Evolutionary conservation across 2,797 vertebrate species (phyloP).

Genomic region (Betta splendens): DNA sequence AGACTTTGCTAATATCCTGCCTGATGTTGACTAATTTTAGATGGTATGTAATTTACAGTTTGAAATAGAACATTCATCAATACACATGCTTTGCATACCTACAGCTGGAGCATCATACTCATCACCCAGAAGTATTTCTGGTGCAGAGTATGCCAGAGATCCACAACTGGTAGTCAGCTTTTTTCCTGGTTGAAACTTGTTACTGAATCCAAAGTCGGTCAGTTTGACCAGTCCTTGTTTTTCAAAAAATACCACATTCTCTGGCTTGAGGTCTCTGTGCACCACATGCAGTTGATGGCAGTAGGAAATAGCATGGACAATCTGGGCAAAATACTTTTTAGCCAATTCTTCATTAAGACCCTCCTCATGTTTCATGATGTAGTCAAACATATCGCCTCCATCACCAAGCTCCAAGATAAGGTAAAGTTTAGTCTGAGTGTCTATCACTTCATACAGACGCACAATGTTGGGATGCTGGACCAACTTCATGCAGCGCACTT

Average conservation of each 20-base stretch:
- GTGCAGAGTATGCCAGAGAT: constrained; percentile 96
- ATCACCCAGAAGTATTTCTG: constrained; percentile 96
- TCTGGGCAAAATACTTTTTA: constrained; percentile 98
- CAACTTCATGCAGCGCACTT: constrained; percentile 98
- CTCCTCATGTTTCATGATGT: constrained; percentile 99
- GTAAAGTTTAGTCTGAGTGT: constrained; percentile 98
- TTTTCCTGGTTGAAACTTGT: constrained; percentile 98
- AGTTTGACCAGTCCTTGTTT: constrained; percentile 98
- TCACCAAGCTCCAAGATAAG: constrained; percentile 96
- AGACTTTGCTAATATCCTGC: constrained; percentile 24
- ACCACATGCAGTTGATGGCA: constrained; percentile 98
- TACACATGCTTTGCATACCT: constrained; percentile 79
- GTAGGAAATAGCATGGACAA: constrained; percentile 97
- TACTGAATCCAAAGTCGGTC: constrained; percentile 99
- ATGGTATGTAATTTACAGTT: constrained; percentile 23
- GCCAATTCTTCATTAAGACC: constrained; percentile 95
- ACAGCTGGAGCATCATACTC: constrained; percentile 98
- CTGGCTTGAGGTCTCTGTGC: constrained; percentile 96
- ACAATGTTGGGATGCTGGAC: constrained; percentile 99
- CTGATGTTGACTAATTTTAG: background rate
- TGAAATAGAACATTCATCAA: constrained; percentile 33
- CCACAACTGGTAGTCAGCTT: constrained; percentile 98
- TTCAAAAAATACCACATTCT: constrained; percentile 99
- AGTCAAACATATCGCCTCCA: constrained; percentile 98
- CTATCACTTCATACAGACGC: constrained; percentile 96